A percentile compares a stretch with the other conserved stretches of the same genome.
phyloP scores from a whole-genome alignment of 2,797 vertebrate genomes.

The Lepilemur septentrionalis region DNA sequence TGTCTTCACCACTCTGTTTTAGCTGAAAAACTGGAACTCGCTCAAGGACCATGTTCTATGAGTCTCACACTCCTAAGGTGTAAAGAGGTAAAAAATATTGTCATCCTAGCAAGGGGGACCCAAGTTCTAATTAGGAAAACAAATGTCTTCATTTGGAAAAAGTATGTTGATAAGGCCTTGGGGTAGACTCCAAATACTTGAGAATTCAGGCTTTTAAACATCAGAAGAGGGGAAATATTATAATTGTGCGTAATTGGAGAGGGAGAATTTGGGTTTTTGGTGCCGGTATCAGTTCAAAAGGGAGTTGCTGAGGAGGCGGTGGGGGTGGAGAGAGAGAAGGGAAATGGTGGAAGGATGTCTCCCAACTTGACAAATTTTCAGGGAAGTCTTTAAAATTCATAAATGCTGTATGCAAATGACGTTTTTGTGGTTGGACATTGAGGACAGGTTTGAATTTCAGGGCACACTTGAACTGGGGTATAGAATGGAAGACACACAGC shows the following conservation, averaged over 20 bases:
- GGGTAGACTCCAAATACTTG: neutral
- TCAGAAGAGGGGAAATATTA: neutral
- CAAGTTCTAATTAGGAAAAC: neutral
- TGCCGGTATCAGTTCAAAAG: neutral
- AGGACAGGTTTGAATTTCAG: neutral
- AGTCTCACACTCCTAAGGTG: neutral
- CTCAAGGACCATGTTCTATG: neutral
- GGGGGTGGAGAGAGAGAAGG: neutral
- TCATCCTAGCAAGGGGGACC: neutral
- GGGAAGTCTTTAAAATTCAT: neutral
- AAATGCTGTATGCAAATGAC: neutral
- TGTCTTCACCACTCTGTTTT: neutral
- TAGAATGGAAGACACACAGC: neutral
- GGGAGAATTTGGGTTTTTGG: neutral
- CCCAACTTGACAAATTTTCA: neutral
- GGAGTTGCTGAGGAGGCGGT: neutral
- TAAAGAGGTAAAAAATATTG: neutral
- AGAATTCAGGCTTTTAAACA: neutral
- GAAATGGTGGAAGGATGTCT: neutral
- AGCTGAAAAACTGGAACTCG: neutral
- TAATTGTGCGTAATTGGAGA: neutral
- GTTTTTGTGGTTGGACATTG: neutral
- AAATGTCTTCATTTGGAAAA: constrained; percentile 15
- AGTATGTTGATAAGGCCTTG: neutral
- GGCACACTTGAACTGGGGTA: neutral